Evolutionary conservation across 2,113 vertebrate species (phyloP).

Genomic region (Rallus limicola): DNA sequence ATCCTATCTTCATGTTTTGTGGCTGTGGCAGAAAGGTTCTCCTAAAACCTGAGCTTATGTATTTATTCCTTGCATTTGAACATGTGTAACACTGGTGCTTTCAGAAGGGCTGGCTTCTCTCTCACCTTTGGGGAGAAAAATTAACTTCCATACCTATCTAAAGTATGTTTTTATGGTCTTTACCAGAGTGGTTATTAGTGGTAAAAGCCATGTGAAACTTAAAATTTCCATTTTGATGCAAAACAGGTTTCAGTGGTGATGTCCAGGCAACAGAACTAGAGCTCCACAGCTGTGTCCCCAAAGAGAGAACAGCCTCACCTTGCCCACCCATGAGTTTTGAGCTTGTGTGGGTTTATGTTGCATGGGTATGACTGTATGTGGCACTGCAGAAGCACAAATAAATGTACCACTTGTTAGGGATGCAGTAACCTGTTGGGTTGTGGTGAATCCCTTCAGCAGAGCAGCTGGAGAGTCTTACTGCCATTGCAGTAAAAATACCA

Average conservation of each 20-base stretch:
- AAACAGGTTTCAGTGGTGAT: neutral
- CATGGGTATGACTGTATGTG: neutral
- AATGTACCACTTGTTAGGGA: neutral
- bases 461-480: neutral
- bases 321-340: neutral
- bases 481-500: neutral
- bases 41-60: neutral
- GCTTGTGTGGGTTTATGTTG: fast-evolving
- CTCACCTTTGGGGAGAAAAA: neutral
- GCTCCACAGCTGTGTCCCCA: neutral
- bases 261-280: neutral
- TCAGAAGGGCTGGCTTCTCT: neutral
- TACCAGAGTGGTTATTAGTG: neutral
- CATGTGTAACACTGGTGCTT: fast-evolving
- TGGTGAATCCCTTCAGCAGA: neutral
- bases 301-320: neutral
- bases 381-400: neutral
- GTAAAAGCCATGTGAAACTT: neutral
- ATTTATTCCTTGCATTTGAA: neutral
- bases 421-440: fast-evolving
- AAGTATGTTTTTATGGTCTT: neutral
- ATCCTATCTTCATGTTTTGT: neutral
- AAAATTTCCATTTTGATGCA: neutral
- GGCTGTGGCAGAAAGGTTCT: neutral
- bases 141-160: neutral